Conservation (phyloP, 2,797 vertebrate species). For the Carapus acus region DNA sequence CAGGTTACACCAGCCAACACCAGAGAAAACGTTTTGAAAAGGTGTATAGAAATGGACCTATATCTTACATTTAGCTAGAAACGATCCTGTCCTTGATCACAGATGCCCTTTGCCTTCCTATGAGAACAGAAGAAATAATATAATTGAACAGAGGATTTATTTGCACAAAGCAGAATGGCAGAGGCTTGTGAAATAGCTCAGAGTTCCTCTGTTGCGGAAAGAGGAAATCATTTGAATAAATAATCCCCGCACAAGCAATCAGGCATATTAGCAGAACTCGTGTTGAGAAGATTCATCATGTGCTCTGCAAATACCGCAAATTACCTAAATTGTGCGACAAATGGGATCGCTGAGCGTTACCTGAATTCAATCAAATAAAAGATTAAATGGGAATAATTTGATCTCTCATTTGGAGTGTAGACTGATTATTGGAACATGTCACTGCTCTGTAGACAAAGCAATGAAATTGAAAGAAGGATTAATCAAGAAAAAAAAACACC, state of each 20-base stretch:
- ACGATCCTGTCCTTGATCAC: background rate
- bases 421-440: no score
- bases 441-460: background rate
- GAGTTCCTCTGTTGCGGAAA: constrained; percentile 6
- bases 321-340: constrained; percentile 7
- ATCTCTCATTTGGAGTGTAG: constrained; percentile 2
- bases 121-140: background rate
- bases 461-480: no score
- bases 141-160: no score
- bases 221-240: constrained; percentile 4
- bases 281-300: background rate
- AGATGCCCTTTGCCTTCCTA: background rate
- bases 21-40: no score
- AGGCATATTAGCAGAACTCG: no score
- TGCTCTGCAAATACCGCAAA: constrained; percentile 4
- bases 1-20: no score
- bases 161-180: background rate
- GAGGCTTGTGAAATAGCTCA: constrained; percentile 25
- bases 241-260: constrained; percentile 5
- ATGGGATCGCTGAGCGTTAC: no score
- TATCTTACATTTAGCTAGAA: background rate
- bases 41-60: no score
- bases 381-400: constrained; percentile 4
- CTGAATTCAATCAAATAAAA: constrained; percentile 20
- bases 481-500: background rate